Evolutionary conservation across 1,140 invertebrate species (phyloP).

Genomic region (Drosophila equinoxialis): DNA sequence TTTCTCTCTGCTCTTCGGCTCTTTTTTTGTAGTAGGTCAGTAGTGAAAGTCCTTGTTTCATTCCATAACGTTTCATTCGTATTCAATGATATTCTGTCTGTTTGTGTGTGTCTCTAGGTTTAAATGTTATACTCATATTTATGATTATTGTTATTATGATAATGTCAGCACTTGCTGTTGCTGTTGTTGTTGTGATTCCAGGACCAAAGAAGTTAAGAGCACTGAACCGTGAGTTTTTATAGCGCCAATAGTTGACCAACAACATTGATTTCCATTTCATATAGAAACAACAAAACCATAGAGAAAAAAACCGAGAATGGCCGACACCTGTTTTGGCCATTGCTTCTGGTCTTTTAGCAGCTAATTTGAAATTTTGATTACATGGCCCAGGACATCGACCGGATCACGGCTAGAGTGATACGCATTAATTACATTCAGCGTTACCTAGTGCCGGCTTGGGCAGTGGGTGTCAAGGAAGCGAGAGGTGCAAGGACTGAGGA

Average conservation of each 20-base stretch:
- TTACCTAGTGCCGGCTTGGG: conserved; percentile 46
- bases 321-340: conserved; percentile 1
- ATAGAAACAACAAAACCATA: background rate
- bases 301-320: conserved; percentile 1
- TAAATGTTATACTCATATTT: conserved; percentile 71
- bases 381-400: conserved; percentile 48
- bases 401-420: conserved; percentile 65
- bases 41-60: conserved; percentile 48
- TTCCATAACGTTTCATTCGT: conserved; percentile 34
- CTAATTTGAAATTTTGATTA: conserved; percentile 79
- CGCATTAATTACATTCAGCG: conserved; percentile 59
- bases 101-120: conserved; percentile 5
- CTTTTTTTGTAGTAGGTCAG: conserved; percentile 69
- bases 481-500: too few species aligned
- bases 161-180: conserved; percentile 60
- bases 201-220: conserved; percentile 28
- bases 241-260: conserved; percentile 50
- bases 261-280: conserved; percentile 45
- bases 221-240: conserved; percentile 54
- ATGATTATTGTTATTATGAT: conserved; percentile 78
- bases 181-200: conserved; percentile 14
- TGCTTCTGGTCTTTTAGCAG: conserved; percentile 15
- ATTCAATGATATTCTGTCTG: conserved; percentile 5
- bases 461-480: background rate
- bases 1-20: conserved; percentile 14